Base-by-base conservation (phyloP, 2,888 invertebrate genomes). In the Chloromyia formosa region DNA sequence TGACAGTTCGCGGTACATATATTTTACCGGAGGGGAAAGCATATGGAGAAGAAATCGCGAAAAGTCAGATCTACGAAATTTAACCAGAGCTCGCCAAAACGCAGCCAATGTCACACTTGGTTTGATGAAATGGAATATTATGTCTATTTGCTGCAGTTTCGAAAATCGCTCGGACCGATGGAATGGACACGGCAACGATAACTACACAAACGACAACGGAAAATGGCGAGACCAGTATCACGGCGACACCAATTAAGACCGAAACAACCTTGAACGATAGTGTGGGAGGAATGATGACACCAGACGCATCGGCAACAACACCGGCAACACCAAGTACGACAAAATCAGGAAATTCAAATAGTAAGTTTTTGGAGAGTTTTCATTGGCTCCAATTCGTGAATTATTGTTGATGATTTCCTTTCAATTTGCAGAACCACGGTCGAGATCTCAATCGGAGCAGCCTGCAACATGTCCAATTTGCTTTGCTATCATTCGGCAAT, bases 391-490 rank as follows among this genome's bases (percentile, higher is more conserved):
- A n/a, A n/a, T n/a, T n/a, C n/a, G n/a, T n/a, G n/a, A n/a, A n/a
- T n/a, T n/a, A n/a, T n/a, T n/a, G n/a, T n/a, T n/a, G n/a, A n/a
- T n/a, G n/a, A n/a, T n/a, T 9, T 49, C 73, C 2, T 72, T 10
- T 80, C 16, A 61, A 75, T 73, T 78, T 78, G 0, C 74, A 86
- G 85, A 87, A 78, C 86, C 87, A 35, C 87, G 88, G 78, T 85
- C 87, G 71, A 86, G 88, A 74, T 88, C 89, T 22, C 89, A 89
- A 78, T 89, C 89, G 12, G 89, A 89, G 80, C 89, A 89, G 82
- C 89, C 89, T 45, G 89, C 89, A 22, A 86, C 87, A 62, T 89
- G 89, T 83, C 89, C 89, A 27, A 85, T 89, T 40, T 89, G 89
- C 78, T 88, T 88, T 77, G 88, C 89, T 69, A 87, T 88, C 66